Base-by-base conservation (phyloP, 2,888 invertebrate genomes). In the Lasioglossum lativentre region DNA sequence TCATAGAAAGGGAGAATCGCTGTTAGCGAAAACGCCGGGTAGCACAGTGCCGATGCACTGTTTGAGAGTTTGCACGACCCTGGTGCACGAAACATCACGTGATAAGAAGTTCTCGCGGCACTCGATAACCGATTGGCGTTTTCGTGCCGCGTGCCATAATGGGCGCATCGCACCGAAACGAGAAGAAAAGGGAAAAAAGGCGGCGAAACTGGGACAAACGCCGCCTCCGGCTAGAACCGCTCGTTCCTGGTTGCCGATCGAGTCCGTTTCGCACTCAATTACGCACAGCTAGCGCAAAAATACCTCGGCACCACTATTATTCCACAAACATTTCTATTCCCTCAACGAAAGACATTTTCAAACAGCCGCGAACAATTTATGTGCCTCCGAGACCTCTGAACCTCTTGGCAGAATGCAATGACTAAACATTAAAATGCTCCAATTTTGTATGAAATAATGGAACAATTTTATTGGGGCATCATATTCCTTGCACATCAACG, bases 1-100 rank as follows among this genome's bases (percentile, higher is more conserved):
- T 76, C 79, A 76, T 45, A 80, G 68, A 87, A 80, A 82, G 66
- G 82, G 78, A 59, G 59, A 86, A 81, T 70, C 73, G 68, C 66
- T 83, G 81, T 72, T 78, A 74, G 73, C 75, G 38, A 23, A 78
- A 76, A 82, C 52, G 59, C 78, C 72, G 30, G 66, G 1, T 8
- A 10, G 45, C 63, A 47, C 63, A 68, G 23, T 34, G 47, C 47
- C 72, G 75, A 59, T 59, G 38, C 63, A 34, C 63, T 72, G 70
- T 76, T 79, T 23, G 63, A 68, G 63, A 83, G 75, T 76, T 79
- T 75, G 66, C 68, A 73, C 59, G 75, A 72, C 19, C 30, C 70
- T 56, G 27, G 59, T 16, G 40, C 76, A 82, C 73, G 76, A 38
- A 74, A 82, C 47, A 63, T 80, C 47, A 73, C 80, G 75, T 78